Percentiles rank a stretch among this genome's conserved stretches.
phyloP scores from a whole-genome alignment of 2,113 vertebrate species.

The Aphyosemion australe region DNA sequence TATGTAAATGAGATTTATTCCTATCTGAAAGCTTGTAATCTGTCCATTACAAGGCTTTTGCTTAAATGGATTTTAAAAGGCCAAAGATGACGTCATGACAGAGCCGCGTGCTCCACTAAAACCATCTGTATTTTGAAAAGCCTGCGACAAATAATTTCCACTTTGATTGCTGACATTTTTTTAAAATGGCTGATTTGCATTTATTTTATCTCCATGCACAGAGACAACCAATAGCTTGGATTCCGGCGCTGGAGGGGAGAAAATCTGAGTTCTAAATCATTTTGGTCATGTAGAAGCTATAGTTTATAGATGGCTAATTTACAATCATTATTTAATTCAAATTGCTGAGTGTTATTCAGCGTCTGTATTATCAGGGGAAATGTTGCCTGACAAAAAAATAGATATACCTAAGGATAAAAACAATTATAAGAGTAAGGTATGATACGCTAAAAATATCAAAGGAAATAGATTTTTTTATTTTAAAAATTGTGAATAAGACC shows the following conservation, averaged over 20 bases:
- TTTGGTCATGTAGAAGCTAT: neutral
- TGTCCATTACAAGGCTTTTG: neutral
- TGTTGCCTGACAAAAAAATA: too few species aligned
- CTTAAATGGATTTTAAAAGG: constrained; percentile 19
- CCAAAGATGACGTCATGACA: constrained; percentile 1
- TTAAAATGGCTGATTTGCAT: constrained; percentile 44
- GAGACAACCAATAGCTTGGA: constrained; percentile 22
- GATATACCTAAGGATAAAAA: too few species aligned
- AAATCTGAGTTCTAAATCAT: neutral
- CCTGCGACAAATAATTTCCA: constrained; percentile 32
- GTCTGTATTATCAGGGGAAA: too few species aligned
- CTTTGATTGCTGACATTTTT: constrained; percentile 45
- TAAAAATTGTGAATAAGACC: too few species aligned
- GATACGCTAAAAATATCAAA: too few species aligned
- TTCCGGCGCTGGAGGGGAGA: constrained; percentile 10
- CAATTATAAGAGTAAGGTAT: too few species aligned
- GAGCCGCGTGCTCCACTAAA: constrained; percentile 17
- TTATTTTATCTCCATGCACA: neutral
- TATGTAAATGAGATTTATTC: neutral
- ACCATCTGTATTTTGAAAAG: constrained; percentile 26
- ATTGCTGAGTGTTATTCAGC: too few species aligned
- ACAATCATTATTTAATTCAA: too few species aligned
- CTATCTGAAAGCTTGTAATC: neutral
- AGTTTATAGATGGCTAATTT: too few species aligned
- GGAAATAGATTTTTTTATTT: too few species aligned